Evolutionary conservation across 2,888 invertebrate genomes (phyloP), one percentile per base, ranked within the genome.

Genomic region (Idaea biselata): DNA sequence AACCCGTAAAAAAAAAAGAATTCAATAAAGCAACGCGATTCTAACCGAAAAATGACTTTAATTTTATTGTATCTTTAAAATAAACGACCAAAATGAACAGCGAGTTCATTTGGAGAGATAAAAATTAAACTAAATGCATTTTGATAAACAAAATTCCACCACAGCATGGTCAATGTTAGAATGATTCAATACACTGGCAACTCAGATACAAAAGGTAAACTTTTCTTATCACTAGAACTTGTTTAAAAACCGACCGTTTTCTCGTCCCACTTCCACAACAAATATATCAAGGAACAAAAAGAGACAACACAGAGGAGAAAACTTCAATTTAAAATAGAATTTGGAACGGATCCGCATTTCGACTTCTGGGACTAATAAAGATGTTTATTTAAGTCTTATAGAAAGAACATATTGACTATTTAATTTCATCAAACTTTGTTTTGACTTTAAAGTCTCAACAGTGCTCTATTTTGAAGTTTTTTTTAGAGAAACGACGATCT

Each of bases 291-390:
- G 14, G 44, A 44, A 44, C 44, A 44, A 44, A 44, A 44, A 44
- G 7, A 44, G 44, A 44, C 7, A 44, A 44, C 14, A 44, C 44
- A 14, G 11, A 44, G 11, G 44, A 44, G 44, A 44, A 44, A 44
- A 44, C 44, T 44, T 44, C 44, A 44, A 44, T 44, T 44, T 44
- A 44, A 44, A 44, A 44, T 44, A 44, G 44, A 44, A 44, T 44
- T 44, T 44, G 44, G 44, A 44, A 44, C 44, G 44, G 44, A 44
- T 44, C 44, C 44, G 44, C 14, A 44, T 44, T 44, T 44, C 44
- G 44, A 44, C 44, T 44, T 44, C 5, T 44, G 11, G 14, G 14
- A 44, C 44, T 44, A 7, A 32, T 11, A 32, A 32, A 44, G 44
- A 44, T 44, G 14, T 44, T 44, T 44, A 44, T 44, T 32, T 14